These are phyloP conservation scores for Tetramorium parvispinum DNA, from an alignment of 1,140 invertebrate species.

Conservation along the genomic window DNA sequence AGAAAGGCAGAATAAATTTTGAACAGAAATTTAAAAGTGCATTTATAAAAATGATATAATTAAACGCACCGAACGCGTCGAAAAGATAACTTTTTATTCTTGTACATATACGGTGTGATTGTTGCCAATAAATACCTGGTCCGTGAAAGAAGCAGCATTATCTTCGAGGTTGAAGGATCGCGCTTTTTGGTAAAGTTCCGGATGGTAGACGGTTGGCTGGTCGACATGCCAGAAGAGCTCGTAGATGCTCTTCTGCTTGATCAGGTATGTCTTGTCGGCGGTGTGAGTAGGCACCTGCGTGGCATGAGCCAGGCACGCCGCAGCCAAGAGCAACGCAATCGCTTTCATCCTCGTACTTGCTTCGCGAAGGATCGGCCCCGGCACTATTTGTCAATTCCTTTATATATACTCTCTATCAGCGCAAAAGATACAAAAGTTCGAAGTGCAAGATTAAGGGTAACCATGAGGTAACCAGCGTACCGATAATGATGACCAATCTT, in stretches of 20 bases:
- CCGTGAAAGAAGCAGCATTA: conserved; percentile 83
- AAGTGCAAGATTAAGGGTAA: neutral
- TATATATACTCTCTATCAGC: conserved; percentile 56
- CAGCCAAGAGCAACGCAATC: conserved; percentile 65
- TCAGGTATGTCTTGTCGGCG: conserved; percentile 84
- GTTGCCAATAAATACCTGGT: conserved; percentile 68
- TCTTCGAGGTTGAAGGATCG: conserved; percentile 86
- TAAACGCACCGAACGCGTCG: no score
- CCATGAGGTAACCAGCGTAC: conserved; percentile 18
- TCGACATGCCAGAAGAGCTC: conserved; percentile 88
- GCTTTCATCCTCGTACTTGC: conserved; percentile 58
- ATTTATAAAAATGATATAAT: no score
- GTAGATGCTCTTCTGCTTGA: conserved; percentile 87
- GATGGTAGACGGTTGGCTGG: conserved; percentile 85
- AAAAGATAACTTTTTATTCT: no score
- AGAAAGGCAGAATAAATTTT: no score
- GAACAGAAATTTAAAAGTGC: no score
- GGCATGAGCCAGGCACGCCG: conserved; percentile 60
- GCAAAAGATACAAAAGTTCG: conserved; percentile 7
- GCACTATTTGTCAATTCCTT: neutral
- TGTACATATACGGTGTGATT: no score
- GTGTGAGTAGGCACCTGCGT: conserved; percentile 85
- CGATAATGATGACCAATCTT: conserved; percentile 37
- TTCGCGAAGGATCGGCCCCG: neutral
- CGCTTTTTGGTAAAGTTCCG: conserved; percentile 84